Conservation (phyloP, 2,797 vertebrate genomes). For the Steatocranus sp. region DNA sequence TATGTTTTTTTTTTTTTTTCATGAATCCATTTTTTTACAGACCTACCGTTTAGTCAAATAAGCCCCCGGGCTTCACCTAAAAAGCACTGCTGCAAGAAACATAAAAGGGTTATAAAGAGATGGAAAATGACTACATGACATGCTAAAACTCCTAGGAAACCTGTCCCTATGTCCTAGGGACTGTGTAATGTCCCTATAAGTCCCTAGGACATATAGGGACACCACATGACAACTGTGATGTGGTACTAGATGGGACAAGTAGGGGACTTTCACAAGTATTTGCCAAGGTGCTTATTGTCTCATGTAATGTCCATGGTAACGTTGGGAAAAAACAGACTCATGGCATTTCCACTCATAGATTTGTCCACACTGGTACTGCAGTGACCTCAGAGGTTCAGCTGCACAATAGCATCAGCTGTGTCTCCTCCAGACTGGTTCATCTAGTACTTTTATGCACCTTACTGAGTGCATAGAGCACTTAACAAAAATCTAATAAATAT, state of each 20-base stretch:
- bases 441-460: background rate
- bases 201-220: background rate
- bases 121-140: background rate
- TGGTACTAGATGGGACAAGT: background rate
- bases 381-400: background rate
- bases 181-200: background rate
- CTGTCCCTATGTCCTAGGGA: background rate
- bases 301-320: background rate
- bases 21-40: background rate
- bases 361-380: background rate
- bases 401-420: background rate
- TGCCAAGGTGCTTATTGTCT: background rate
- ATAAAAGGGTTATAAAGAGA: background rate
- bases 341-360: background rate
- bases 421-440: background rate
- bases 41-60: background rate
- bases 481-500: background rate
- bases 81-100: background rate
- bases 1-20: background rate
- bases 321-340: background rate
- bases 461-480: background rate
- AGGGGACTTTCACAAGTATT: background rate
- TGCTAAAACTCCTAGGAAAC: background rate
- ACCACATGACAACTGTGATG: background rate
- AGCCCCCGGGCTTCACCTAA: background rate